Percentiles rank a stretch among this genome's conserved stretches.
Evolutionary conservation across 2,888 invertebrate species (phyloP).

Genomic region (Xylophagus ater): DNA sequence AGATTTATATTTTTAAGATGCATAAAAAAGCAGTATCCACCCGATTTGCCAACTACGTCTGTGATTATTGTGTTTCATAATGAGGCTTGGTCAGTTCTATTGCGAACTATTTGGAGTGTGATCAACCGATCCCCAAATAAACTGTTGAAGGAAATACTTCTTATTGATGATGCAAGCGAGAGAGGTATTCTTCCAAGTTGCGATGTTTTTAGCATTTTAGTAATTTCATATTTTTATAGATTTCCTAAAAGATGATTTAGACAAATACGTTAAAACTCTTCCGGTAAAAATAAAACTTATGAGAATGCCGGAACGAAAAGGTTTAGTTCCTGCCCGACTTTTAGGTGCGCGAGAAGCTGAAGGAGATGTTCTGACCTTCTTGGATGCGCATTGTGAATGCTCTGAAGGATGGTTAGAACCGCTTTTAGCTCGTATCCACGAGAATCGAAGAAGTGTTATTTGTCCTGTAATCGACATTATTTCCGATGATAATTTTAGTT

Average conservation of each 20-base stretch:
- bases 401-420: constrained; percentile 68
- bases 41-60: constrained; percentile 70
- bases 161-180: constrained; percentile 83
- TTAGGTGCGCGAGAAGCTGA: constrained; percentile 60
- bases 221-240: constrained; percentile 35
- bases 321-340: constrained; percentile 71
- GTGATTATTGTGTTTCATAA: constrained; percentile 97
- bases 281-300: constrained; percentile 52
- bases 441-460: constrained; percentile 31
- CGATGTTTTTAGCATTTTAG: constrained; percentile 1
- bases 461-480: constrained; percentile 90
- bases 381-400: constrained; percentile 98
- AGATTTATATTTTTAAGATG: constrained; percentile 44
- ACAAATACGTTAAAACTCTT: constrained; percentile 53
- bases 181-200: constrained; percentile 2
- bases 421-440: constrained; percentile 46
- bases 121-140: constrained; percentile 72
- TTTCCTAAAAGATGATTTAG: constrained; percentile 52
- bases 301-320: constrained; percentile 55
- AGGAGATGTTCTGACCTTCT: constrained; percentile 76
- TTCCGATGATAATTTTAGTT: constrained; percentile 91
- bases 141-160: constrained; percentile 70
- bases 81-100: constrained; percentile 95
- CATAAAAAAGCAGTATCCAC: constrained; percentile 43
- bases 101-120: constrained; percentile 90